Conservation (phyloP, 2,888 invertebrate species). For the Nomada lathburiana region DNA sequence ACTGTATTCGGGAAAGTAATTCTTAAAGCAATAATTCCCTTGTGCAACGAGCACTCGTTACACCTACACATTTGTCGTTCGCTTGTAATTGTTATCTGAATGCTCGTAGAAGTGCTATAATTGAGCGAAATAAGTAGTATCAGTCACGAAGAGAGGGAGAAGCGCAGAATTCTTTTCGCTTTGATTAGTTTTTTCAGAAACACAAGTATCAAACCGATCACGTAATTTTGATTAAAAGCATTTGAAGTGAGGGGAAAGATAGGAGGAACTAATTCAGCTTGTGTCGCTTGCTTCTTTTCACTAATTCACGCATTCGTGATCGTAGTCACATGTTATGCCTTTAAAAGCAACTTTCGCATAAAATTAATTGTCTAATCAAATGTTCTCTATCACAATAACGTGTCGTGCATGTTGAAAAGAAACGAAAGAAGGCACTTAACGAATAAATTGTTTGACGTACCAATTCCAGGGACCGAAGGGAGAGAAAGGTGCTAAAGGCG, state of each 20-base stretch:
- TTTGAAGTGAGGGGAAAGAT: neutral
- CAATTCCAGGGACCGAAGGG: conserved; percentile 93
- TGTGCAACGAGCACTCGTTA: too few species aligned
- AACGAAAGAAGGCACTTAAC: conserved; percentile 53
- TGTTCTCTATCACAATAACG: conserved; percentile 5
- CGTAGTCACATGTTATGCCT: conserved; percentile 28
- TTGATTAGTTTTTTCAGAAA: conserved; percentile 33
- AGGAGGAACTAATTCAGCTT: conserved; percentile 1
- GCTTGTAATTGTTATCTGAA: neutral
- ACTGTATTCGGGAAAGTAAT: neutral
- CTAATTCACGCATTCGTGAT: conserved; percentile 30
- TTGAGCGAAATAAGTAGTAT: neutral
- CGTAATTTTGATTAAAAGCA: neutral
- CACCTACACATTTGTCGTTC: too few species aligned
- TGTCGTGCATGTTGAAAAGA: conserved; percentile 55
- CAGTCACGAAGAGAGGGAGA: conserved; percentile 49
- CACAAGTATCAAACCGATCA: conserved; percentile 19
- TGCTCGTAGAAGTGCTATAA: neutral
- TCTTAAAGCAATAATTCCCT: neutral
- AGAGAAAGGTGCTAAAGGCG: conserved; percentile 95
- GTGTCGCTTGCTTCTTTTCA: conserved; percentile 14
- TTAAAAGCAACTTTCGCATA: conserved; percentile 1
- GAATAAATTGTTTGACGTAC: conserved; percentile 70
- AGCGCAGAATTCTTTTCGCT: conserved; percentile 52
- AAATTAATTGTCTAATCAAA: neutral